Evolutionary conservation across 2,888 invertebrate species (phyloP).

Genomic region (Troilus luridus): DNA sequence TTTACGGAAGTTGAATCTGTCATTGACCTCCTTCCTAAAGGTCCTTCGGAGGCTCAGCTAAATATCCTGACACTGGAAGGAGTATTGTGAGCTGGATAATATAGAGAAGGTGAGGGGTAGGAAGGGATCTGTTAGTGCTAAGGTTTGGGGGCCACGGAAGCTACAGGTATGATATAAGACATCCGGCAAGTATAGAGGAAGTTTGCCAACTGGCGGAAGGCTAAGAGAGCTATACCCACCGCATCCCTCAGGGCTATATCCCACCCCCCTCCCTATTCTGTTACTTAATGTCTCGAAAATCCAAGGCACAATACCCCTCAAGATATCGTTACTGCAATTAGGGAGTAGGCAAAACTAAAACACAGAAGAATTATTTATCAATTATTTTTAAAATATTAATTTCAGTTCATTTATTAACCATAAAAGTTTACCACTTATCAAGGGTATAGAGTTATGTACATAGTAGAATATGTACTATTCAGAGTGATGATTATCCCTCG

Average conservation of each 20-base stretch:
- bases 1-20: neutral
- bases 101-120: neutral
- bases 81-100: conserved; percentile 17
- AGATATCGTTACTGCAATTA: neutral
- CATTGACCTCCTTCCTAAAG: neutral
- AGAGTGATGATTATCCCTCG: no score
- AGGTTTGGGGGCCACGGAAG: neutral
- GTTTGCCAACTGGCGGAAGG: conserved; percentile 40
- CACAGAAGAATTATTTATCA: no score
- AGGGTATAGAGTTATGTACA: no score
- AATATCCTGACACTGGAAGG: neutral
- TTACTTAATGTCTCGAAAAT: conserved; percentile 6
- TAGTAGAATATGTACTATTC: no score
- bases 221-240: conserved; percentile 33
- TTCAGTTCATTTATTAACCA: no score
- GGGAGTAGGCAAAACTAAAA: neutral
- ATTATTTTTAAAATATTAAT: no score
- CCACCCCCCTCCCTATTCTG: neutral
- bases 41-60: neutral
- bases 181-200: conserved; percentile 31
- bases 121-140: conserved; percentile 41
- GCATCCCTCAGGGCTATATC: conserved; percentile 4
- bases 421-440: no score
- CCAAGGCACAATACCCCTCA: neutral
- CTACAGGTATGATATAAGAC: conserved; percentile 43